A percentile compares a stretch with the other conserved stretches of the same genome.
phyloP scores from a whole-genome alignment of 2,888 invertebrate genomes.

The Drosophila niveifrons region DNA sequence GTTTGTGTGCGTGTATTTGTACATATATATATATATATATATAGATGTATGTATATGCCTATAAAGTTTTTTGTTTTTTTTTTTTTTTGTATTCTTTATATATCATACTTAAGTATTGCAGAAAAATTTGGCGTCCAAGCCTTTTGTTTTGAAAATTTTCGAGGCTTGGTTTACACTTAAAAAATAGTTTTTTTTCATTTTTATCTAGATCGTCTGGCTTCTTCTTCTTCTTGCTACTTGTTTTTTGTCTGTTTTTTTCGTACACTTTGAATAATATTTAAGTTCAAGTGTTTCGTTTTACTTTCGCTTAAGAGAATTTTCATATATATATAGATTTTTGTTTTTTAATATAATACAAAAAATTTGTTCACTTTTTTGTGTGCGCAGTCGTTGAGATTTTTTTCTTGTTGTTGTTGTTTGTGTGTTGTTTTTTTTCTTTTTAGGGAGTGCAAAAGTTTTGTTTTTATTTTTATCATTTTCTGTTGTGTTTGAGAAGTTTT shows the following conservation, averaged over 20 bases:
- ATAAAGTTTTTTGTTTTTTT: constrained; percentile 17
- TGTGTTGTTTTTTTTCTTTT: constrained; percentile 33
- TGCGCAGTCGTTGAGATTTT: constrained; percentile 79
- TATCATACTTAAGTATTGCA: constrained; percentile 57
- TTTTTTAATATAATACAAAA: constrained; percentile 69
- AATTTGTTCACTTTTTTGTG: constrained; percentile 72
- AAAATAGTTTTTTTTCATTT: constrained; percentile 65
- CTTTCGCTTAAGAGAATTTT: constrained; percentile 34
- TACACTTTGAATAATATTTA: constrained; percentile 18
- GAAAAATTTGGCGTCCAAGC: constrained; percentile 78
- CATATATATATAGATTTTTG: no score
- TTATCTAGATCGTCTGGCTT: constrained; percentile 9
- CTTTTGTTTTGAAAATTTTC: constrained; percentile 49
- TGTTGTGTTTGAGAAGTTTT: constrained; percentile 14
- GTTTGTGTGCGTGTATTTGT: constrained; percentile 40
- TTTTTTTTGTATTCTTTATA: constrained; percentile 7
- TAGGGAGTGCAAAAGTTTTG: constrained; percentile 37
- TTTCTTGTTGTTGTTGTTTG: constrained; percentile 36
- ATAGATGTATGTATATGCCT: constrained; percentile 39
- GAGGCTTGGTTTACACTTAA: constrained; percentile 75
- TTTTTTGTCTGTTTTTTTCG: constrained; percentile 11
- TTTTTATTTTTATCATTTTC: constrained; percentile 26
- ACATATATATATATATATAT: constrained; percentile 34
- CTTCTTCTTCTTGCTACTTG: constrained; percentile 1
- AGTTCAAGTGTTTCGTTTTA: constrained; percentile 40